Conservation (phyloP, 2,888 invertebrate genomes). For the Leucoma salicis region DNA sequence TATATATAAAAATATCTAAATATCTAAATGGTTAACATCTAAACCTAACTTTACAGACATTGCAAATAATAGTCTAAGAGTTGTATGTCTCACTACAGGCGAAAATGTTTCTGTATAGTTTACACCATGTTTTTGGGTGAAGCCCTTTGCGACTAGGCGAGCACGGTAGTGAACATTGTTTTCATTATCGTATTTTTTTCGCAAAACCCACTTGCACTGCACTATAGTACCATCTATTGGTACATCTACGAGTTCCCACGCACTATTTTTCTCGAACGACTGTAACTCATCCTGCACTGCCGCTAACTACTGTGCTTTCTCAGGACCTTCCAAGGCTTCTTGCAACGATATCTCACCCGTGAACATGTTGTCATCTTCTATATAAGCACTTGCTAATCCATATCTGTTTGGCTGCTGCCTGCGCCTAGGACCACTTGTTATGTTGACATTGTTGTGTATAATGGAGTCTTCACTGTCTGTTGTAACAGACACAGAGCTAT, state of each 20-base stretch:
- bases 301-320: neutral
- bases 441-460: too few species aligned
- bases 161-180: slow-evolving; percentile 4
- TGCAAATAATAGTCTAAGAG: neutral
- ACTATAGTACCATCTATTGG: slow-evolving; percentile 1
- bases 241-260: slow-evolving; percentile 1
- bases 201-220: slow-evolving; percentile 8
- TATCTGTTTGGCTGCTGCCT: too few species aligned
- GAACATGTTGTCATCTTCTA: too few species aligned
- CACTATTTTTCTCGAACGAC: slow-evolving; percentile 5
- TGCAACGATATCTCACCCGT: too few species aligned
- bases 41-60: slow-evolving; percentile 1
- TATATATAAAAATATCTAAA: too few species aligned
- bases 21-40: slow-evolving; percentile 1
- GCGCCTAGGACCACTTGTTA: too few species aligned
- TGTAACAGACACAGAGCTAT: slow-evolving; percentile 2
- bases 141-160: slow-evolving; percentile 1
- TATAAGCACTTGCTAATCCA: too few species aligned
- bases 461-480: neutral
- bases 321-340: slow-evolving; percentile 2
- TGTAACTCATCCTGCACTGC: slow-evolving; percentile 6
- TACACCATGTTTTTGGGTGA: slow-evolving; percentile 1
- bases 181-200: slow-evolving; percentile 6
- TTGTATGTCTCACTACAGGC: slow-evolving; percentile 5
- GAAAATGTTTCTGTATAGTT: slow-evolving; percentile 6